Conservation (phyloP, 2,888 invertebrate genomes). For the Polia nebulosa region DNA sequence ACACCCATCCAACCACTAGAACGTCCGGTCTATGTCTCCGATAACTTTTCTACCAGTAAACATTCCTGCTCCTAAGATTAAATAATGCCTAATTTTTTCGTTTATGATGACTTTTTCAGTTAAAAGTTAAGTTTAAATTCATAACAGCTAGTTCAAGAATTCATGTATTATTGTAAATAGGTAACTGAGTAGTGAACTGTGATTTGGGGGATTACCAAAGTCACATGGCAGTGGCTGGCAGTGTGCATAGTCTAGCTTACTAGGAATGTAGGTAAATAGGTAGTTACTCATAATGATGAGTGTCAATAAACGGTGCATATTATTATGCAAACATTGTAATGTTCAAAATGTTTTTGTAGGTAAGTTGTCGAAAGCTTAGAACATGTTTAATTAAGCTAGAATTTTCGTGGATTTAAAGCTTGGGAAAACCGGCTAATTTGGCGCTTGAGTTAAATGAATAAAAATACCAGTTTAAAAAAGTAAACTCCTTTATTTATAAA, state of each 20-base stretch:
- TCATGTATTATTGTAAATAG: not conserved
- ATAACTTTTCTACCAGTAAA: not conserved
- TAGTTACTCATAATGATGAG: slow-evolving; percentile 9
- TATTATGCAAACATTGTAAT: not conserved
- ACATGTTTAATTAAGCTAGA: no score
- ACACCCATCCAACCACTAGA: not conserved
- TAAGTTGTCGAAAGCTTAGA: not conserved
- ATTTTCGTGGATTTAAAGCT: no score
- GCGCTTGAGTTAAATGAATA: not conserved
- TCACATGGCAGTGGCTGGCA: not conserved
- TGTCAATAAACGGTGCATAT: not conserved
- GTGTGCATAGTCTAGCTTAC: slow-evolving; percentile 2
- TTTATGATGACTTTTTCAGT: not conserved
- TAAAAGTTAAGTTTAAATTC: not conserved
- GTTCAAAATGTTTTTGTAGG: slow-evolving; percentile 14
- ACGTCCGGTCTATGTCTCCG: not conserved
- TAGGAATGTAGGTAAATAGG: slow-evolving; percentile 12
- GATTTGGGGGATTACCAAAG: slow-evolving; percentile 10
- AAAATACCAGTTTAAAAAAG: slow-evolving; percentile 20
- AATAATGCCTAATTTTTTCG: not conserved
- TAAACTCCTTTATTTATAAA: slow-evolving; percentile 38
- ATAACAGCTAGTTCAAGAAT: not conserved
- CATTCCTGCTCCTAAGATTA: not conserved
- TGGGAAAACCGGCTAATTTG: not conserved
- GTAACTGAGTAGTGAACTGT: not conserved